Evolutionary conservation across 2,113 vertebrate genomes (phyloP).

Genomic region (Tinamus guttatus): DNA sequence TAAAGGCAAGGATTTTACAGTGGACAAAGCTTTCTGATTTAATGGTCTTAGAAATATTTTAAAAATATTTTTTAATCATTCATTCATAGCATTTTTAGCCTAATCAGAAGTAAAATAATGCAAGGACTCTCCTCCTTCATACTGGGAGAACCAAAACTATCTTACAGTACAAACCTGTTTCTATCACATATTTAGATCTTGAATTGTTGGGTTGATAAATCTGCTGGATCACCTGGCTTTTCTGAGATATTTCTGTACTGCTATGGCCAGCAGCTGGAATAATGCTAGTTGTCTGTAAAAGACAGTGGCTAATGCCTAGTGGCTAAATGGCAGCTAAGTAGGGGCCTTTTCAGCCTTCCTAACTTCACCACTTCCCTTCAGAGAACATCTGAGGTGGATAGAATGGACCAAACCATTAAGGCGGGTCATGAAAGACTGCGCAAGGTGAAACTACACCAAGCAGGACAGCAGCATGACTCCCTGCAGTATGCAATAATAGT

Average conservation of each 20-base stretch:
- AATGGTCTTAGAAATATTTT: neutral
- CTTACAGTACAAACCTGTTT: neutral
- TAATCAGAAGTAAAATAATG: neutral
- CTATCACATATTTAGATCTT: neutral
- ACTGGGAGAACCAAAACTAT: neutral
- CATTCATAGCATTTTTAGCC: neutral
- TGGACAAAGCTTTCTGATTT: neutral
- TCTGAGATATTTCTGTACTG: neutral
- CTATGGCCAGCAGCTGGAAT: neutral
- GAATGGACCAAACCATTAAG: neutral
- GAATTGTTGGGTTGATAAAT: neutral
- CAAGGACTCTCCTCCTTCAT: neutral
- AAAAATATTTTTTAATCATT: neutral
- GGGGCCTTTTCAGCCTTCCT: neutral
- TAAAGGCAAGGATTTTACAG: neutral
- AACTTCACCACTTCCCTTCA: neutral
- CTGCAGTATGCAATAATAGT: accelerated
- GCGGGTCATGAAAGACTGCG: neutral
- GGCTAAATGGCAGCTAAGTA: neutral
- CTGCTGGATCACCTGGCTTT: neutral
- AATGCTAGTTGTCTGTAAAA: neutral
- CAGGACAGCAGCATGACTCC: neutral
- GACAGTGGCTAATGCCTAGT: no score
- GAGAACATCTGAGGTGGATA: neutral
- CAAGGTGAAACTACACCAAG: neutral